Evolutionary conservation across 2,888 invertebrate species (phyloP).

Genomic region (Acrobasis suavella): DNA sequence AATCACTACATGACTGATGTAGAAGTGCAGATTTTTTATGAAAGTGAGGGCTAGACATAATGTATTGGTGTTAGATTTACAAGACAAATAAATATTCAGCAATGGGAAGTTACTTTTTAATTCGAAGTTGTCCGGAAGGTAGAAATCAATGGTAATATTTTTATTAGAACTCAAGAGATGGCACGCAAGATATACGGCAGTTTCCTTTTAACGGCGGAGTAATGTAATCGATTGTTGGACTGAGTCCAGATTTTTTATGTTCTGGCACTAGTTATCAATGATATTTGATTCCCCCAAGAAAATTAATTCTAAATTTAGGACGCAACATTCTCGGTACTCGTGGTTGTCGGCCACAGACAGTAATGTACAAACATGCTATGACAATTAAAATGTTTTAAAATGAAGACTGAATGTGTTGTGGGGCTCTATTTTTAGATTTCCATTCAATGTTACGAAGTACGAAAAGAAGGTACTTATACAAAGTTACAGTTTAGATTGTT

Average conservation of each 20-base stretch:
- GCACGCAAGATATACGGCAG: slow-evolving; percentile 52
- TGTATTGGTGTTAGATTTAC: no score
- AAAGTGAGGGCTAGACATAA: no score
- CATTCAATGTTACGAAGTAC: no score
- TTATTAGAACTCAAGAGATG: slow-evolving; percentile 19
- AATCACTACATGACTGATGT: no score
- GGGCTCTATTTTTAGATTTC: background rate
- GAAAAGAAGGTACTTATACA: no score
- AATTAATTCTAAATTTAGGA: slow-evolving; percentile 72
- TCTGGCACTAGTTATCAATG: slow-evolving; percentile 71
- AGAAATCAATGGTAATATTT: slow-evolving; percentile 17
- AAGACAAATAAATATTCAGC: no score
- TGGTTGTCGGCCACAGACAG: slow-evolving; percentile 27
- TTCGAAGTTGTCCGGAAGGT: no score
- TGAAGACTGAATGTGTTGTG: background rate
- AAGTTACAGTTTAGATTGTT: no score
- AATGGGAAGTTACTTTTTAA: no score
- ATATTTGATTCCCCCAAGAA: slow-evolving; percentile 69
- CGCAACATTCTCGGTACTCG: slow-evolving; percentile 51
- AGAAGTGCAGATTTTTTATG: no score
- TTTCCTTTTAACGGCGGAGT: slow-evolving; percentile 67
- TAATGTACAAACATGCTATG: slow-evolving; percentile 18
- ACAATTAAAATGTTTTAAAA: slow-evolving; percentile 8
- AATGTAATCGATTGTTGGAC: slow-evolving; percentile 77
- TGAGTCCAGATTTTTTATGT: slow-evolving; percentile 64